Conservation (phyloP, 2,888 invertebrate species). For the Nipponacmea schrenckii region DNA sequence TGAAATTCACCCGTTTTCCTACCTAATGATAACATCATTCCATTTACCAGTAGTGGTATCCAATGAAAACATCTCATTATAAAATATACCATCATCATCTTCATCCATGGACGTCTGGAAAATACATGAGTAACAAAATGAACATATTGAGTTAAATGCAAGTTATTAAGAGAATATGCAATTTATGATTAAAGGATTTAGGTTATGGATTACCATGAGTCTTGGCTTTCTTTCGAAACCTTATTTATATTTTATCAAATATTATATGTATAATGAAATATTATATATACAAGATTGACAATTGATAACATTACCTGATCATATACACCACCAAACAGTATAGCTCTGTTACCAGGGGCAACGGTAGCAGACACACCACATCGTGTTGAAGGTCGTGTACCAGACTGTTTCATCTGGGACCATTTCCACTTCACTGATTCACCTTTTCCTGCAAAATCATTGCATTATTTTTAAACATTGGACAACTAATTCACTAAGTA, state of each 20-base stretch:
- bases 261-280: too few species aligned
- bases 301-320: slow-evolving; percentile 73
- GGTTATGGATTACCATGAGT: too few species aligned
- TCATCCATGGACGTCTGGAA: slow-evolving; percentile 69
- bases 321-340: slow-evolving; percentile 88
- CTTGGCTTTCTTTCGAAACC: too few species aligned
- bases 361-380: slow-evolving; percentile 77
- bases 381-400: slow-evolving; percentile 75
- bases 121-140: neutral
- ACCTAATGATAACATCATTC: slow-evolving; percentile 73
- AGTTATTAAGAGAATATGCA: too few species aligned
- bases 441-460: slow-evolving; percentile 32
- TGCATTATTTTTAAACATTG: neutral
- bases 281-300: too few species aligned
- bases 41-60: slow-evolving; percentile 82
- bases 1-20: slow-evolving; percentile 3
- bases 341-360: slow-evolving; percentile 76
- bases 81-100: slow-evolving; percentile 86
- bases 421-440: slow-evolving; percentile 77
- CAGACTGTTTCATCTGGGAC: slow-evolving; percentile 76
- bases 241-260: too few species aligned
- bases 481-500: neutral
- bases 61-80: slow-evolving; percentile 80
- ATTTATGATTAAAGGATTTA: too few species aligned
- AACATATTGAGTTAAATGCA: too few species aligned